Percentiles rank a stretch among this genome's conserved stretches.
Evolutionary conservation across 2,888 invertebrate genomes (phyloP).

Genomic region (Polylopha cassiicola): DNA sequence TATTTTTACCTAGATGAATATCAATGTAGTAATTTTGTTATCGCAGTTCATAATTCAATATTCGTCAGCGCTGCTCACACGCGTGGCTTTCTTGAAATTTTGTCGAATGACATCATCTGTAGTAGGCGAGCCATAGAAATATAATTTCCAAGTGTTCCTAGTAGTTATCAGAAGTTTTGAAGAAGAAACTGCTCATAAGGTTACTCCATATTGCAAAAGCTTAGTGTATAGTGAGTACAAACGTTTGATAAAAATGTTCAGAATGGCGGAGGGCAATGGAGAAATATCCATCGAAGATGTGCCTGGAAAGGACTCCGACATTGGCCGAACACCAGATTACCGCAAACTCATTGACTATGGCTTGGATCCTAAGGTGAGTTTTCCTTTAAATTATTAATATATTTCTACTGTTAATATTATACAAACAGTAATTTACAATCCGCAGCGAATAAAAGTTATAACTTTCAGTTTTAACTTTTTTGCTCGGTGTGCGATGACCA

Average conservation of each 20-base stretch:
- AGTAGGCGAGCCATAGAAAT: conserved; percentile 47
- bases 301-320: conserved; percentile 81
- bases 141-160: conserved; percentile 38
- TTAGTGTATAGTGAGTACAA: conserved; percentile 65
- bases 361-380: conserved; percentile 90
- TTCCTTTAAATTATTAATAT: neutral
- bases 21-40: conserved; percentile 4
- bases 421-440: no score
- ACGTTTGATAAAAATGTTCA: conserved; percentile 70
- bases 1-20: conserved; percentile 23
- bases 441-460: no score
- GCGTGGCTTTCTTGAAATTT: conserved; percentile 66
- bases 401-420: no score
- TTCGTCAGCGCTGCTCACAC: conserved; percentile 46
- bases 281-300: conserved; percentile 86
- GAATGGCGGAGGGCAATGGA: conserved; percentile 93
- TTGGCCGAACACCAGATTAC: conserved; percentile 91
- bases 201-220: conserved; percentile 31
- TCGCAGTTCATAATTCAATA: conserved; percentile 20
- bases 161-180: conserved; percentile 33
- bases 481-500: no score
- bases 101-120: conserved; percentile 67
- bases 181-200: conserved; percentile 23
- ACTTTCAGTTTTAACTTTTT: no score
- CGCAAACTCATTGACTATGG: conserved; percentile 97